Percentiles rank a stretch among this genome's conserved stretches.
phyloP scores from a whole-genome alignment of 2,888 invertebrate species.

The Nomada flava region DNA sequence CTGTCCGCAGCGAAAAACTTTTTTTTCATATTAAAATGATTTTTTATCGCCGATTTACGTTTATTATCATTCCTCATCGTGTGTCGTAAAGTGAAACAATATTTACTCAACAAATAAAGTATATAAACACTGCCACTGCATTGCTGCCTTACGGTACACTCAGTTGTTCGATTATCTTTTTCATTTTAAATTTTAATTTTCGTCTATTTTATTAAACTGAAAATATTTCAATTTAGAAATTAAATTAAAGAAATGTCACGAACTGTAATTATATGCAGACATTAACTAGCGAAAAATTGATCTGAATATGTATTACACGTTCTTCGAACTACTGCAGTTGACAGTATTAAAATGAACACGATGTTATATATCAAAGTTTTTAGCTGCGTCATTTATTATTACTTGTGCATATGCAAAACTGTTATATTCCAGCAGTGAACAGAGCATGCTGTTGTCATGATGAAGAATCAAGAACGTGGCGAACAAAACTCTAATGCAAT shows the following conservation, averaged over 20 bases:
- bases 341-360: neutral
- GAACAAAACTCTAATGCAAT: neutral
- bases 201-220: neutral
- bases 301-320: neutral
- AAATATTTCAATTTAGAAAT: neutral
- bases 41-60: neutral
- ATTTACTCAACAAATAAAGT: neutral
- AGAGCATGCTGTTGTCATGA: neutral
- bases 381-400: neutral
- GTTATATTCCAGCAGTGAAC: neutral
- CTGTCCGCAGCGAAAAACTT: constrained; percentile 80
- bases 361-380: neutral
- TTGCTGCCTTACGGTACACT: neutral
- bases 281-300: neutral
- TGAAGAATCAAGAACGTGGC: neutral
- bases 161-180: neutral
- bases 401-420: neutral
- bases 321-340: neutral
- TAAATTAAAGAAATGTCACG: neutral
- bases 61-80: too few relatives aligned
- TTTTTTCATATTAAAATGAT: constrained; percentile 29
- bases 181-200: neutral
- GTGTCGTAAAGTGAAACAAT: neutral
- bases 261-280: neutral
- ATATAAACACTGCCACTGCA: neutral